Conservation (phyloP, 2,888 invertebrate genomes). For the Drosophila macrothrix region DNA sequence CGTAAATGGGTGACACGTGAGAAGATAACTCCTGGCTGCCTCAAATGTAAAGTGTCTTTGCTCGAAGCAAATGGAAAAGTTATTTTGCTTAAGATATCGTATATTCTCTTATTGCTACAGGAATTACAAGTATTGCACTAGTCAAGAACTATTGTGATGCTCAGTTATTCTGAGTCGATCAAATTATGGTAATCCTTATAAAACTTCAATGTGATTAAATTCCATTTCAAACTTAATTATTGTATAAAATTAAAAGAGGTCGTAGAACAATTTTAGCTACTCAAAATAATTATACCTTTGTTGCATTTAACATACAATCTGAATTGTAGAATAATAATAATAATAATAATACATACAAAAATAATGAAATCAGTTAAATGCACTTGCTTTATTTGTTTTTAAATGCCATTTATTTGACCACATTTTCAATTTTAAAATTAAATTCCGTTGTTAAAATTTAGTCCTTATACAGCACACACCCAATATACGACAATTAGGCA, state of each 20-base stretch:
- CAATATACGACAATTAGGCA: slow-evolving; percentile 4
- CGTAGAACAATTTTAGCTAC: background rate
- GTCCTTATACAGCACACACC: background rate
- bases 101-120: background rate
- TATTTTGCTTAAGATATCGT: background rate
- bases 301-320: background rate
- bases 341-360: background rate
- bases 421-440: background rate
- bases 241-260: background rate
- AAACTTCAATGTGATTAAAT: background rate
- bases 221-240: background rate
- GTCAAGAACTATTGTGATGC: background rate
- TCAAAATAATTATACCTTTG: background rate
- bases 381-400: slow-evolving; percentile 35
- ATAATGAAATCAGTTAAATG: background rate
- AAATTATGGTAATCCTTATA: background rate
- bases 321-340: background rate
- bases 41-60: slow-evolving; percentile 15
- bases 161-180: background rate
- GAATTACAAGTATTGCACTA: too few relatives aligned
- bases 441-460: background rate
- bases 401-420: background rate
- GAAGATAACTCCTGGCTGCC: slow-evolving; percentile 39
- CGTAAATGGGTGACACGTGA: slow-evolving; percentile 45
- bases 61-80: background rate